Conservation (phyloP, 2,888 invertebrate species). For the Celastrina argiolus region DNA sequence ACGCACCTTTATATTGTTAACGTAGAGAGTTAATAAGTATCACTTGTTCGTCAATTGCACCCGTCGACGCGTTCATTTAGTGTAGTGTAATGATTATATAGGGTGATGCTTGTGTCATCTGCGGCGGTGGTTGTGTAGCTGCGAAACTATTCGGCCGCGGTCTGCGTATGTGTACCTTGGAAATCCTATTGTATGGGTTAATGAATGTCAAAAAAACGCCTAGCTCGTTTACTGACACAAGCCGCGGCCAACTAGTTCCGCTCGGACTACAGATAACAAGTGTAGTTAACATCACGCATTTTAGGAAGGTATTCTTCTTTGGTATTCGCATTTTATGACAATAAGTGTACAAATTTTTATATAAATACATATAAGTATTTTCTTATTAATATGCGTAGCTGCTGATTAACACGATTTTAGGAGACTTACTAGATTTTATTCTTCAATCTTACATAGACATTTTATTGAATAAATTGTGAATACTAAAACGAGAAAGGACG, state of each 20-base stretch:
- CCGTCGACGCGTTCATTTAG: conserved; percentile 68
- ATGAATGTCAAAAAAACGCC: not conserved
- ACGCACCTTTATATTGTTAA: conserved; percentile 60
- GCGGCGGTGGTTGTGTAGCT: conserved; percentile 12
- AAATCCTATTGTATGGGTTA: not conserved
- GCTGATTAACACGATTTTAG: not conserved
- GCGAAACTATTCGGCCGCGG: not conserved
- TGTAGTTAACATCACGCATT: not conserved
- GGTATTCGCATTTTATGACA: not conserved
- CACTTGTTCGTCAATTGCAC: conserved; percentile 78
- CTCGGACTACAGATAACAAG: not conserved
- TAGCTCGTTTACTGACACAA: not conserved
- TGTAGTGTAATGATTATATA: conserved; percentile 44
- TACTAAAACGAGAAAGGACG: not conserved
- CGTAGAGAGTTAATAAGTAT: conserved; percentile 69
- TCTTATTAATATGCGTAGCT: conserved; percentile 6
- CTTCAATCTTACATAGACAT: not conserved
- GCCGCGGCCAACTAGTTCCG: not conserved
- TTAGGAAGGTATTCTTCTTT: not conserved
- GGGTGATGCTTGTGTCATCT: conserved; percentile 16
- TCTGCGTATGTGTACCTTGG: not conserved
- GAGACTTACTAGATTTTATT: not conserved
- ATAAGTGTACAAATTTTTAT: not conserved
- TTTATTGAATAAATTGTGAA: not conserved
- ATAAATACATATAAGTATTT: conserved; percentile 2